A percentile compares a stretch with the other conserved stretches of the same genome.
Conservation (phyloP, 2,888 invertebrate species). For the Noctua fimbriata region DNA sequence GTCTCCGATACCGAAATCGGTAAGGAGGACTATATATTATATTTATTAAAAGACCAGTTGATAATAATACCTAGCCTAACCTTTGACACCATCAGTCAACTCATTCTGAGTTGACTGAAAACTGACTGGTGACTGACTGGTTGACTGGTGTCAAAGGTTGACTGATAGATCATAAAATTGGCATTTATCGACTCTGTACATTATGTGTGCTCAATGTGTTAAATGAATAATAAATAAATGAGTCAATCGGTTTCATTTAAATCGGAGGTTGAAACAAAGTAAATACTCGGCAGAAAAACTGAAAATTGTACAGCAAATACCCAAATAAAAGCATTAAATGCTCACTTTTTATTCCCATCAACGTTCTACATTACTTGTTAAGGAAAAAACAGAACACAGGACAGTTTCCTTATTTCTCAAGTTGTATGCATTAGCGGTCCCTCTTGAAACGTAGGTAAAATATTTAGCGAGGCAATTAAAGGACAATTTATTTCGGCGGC, state of each 20-base stretch:
- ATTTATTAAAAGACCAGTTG: too few species aligned
- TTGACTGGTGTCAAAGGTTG: too few species aligned
- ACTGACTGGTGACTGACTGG: too few species aligned
- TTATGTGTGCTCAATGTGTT: too few species aligned
- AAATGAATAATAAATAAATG: not conserved
- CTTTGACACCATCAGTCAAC: too few species aligned
- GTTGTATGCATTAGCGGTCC: conserved; percentile 50
- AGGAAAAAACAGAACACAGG: conserved; percentile 39
- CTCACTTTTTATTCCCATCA: conserved; percentile 31
- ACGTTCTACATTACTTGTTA: conserved; percentile 41
- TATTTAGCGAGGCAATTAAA: conserved; percentile 65
- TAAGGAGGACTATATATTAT: too few species aligned
- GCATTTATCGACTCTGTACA: too few species aligned
- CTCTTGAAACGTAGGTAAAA: conserved; percentile 56
- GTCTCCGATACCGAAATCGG: too few species aligned
- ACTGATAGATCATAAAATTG: too few species aligned
- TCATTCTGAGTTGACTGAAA: not conserved
- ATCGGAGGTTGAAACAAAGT: not conserved
- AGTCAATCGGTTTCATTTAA: not conserved
- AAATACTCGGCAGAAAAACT: not conserved
- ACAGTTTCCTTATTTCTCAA: conserved; percentile 51
- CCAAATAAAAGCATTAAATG: conserved; percentile 16
- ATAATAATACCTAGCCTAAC: too few species aligned
- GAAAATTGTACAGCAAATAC: not conserved
- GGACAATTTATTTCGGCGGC: conserved; percentile 60